These are phyloP conservation scores for Imbricaverruca yamaguchii DNA, from an alignment of 2,888 invertebrate genomes.

Conservation along the genomic window DNA sequence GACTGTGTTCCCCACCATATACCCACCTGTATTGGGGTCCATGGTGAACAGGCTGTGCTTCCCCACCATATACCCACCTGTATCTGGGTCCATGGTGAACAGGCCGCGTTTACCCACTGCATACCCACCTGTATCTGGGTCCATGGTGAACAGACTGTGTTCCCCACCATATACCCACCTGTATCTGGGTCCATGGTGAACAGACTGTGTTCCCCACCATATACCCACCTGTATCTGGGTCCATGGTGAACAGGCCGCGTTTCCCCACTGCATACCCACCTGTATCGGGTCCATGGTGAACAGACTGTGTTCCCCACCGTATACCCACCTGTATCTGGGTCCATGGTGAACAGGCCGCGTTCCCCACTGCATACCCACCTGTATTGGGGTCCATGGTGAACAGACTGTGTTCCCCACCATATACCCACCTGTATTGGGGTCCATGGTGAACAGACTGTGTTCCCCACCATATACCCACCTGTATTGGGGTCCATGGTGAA, in stretches of 20 bases:
- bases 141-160: conserved; percentile 81
- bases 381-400: conserved; percentile 76
- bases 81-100: conserved; percentile 73
- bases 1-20: no score
- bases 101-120: no score
- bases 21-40: conserved; percentile 71
- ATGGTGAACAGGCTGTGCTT: conserved; percentile 85
- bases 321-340: conserved; percentile 71
- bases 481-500: no score
- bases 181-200: conserved; percentile 76
- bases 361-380: no score
- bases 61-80: no score
- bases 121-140: conserved; percentile 71
- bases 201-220: conserved; percentile 75
- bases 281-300: conserved; percentile 76
- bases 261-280: no score
- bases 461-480: no score
- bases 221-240: conserved; percentile 71
- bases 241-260: conserved; percentile 84
- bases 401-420: conserved; percentile 75
- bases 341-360: conserved; percentile 84
- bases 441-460: conserved; percentile 37
- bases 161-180: no score
- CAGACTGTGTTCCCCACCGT: conserved; percentile 75
- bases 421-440: conserved; percentile 71